phyloP scores from a whole-genome alignment of 2,888 invertebrate species.

The Erannis defoliaria region DNA sequence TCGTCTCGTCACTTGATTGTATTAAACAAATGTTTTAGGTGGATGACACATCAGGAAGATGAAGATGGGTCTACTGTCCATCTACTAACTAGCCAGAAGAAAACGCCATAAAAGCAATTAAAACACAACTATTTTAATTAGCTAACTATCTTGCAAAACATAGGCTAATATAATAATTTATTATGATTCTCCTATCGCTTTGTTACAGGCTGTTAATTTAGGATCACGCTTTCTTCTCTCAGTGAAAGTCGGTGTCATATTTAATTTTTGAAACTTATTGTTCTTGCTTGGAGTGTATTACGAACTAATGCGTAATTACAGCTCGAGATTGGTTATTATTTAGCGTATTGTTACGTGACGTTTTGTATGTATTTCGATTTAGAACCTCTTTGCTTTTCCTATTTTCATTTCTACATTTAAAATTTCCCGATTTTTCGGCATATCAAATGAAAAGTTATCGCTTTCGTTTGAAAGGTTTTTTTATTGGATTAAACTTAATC shows the following conservation, averaged over 20 bases:
- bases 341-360: constrained; percentile 23
- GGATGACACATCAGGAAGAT: not conserved
- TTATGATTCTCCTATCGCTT: constrained; percentile 50
- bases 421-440: too few species aligned
- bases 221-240: constrained; percentile 78
- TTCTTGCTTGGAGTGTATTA: constrained; percentile 43
- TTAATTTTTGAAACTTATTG: constrained; percentile 49
- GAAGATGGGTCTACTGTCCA: not conserved
- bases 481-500: too few species aligned
- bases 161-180: constrained; percentile 52
- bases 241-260: constrained; percentile 67
- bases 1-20: too few species aligned
- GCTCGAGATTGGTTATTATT: constrained; percentile 36
- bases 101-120: constrained; percentile 46
- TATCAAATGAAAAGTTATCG: too few species aligned
- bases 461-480: too few species aligned
- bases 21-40: not conserved
- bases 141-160: constrained; percentile 53
- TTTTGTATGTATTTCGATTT: too few species aligned
- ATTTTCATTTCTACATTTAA: not conserved
- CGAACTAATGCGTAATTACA: constrained; percentile 38
- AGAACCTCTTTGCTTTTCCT: not conserved
- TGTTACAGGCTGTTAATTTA: constrained; percentile 81
- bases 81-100: constrained; percentile 19
- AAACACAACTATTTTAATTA: constrained; percentile 58